A percentile compares a stretch with the other conserved stretches of the same genome.
phyloP scores from a whole-genome alignment of 2,113 vertebrate genomes.

The Rhadina sibilatrix region DNA sequence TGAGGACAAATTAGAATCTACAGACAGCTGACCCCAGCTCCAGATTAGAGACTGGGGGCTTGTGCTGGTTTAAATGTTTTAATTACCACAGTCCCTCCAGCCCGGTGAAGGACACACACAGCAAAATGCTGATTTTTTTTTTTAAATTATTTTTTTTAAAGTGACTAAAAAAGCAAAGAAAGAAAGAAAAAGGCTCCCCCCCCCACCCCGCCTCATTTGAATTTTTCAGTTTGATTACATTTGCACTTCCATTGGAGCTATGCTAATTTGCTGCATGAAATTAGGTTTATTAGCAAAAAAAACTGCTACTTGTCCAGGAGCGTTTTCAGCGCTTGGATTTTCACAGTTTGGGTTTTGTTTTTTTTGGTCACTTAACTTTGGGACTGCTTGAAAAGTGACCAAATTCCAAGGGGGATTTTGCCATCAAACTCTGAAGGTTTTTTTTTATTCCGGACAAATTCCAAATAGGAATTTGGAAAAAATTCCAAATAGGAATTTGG shows the following conservation, averaged over 20 bases:
- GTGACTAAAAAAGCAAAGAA: slow-evolving; percentile 68
- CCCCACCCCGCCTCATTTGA: slow-evolving; percentile 60
- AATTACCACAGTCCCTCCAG: slow-evolving; percentile 87
- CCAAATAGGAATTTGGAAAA: not conserved
- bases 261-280: slow-evolving; percentile 75
- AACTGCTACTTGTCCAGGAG: not conserved
- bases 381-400: not conserved
- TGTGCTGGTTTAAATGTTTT: slow-evolving; percentile 91
- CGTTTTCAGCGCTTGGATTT: not conserved
- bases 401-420: not conserved
- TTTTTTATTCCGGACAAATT: not conserved
- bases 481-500: too few relatives aligned
- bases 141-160: not conserved
- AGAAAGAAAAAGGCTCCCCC: slow-evolving; percentile 43
- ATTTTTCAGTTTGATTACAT: slow-evolving; percentile 69
- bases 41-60: slow-evolving; percentile 85
- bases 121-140: slow-evolving; percentile 71
- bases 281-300: slow-evolving; percentile 66
- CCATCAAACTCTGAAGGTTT: not conserved
- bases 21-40: slow-evolving; percentile 94
- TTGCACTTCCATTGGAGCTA: slow-evolving; percentile 73
- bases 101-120: slow-evolving; percentile 86
- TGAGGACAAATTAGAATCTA: slow-evolving; percentile 96
- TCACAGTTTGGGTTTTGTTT: not conserved
- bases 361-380: not conserved